phyloP scores from a whole-genome alignment of 2,113 vertebrate genomes.

The Oenanthe oenanthe region DNA sequence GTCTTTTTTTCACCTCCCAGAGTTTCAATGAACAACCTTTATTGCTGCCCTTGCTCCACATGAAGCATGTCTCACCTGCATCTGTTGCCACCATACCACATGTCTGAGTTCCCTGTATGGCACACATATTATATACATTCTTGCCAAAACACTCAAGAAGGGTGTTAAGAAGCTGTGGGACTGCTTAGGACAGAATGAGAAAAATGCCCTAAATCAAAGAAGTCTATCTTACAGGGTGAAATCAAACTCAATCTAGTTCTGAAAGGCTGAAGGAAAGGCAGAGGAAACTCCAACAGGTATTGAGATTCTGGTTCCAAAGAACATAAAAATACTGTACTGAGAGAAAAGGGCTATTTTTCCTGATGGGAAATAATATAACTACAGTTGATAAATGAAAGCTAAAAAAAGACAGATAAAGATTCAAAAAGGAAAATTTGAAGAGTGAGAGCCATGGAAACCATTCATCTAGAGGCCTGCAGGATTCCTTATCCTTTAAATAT shows the following conservation, averaged over 20 bases:
- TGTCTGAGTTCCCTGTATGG: not conserved
- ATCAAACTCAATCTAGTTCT: not conserved
- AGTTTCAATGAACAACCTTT: not conserved
- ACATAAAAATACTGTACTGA: not conserved
- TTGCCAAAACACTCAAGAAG: not conserved
- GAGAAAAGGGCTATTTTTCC: not conserved
- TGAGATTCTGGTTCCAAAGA: not conserved
- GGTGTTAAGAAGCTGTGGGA: not conserved
- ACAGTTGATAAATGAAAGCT: not conserved
- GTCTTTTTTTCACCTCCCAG: not conserved
- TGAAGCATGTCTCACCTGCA: not conserved
- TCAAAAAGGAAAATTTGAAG: not conserved
- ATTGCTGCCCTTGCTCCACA: not conserved
- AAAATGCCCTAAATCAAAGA: not conserved
- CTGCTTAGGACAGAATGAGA: not conserved
- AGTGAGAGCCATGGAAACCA: not conserved
- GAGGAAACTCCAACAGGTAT: not conserved
- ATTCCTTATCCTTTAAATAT: not conserved
- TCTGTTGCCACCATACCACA: not conserved
- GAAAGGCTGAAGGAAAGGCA: not conserved
- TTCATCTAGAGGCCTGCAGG: not conserved
- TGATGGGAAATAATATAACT: not conserved
- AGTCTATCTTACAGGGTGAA: not conserved
- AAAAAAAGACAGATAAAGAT: not conserved
- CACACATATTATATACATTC: not conserved